These are phyloP conservation scores for Macheiramphus alcinus DNA, from an alignment of 2,113 vertebrate genomes.

Conservation along the genomic window DNA sequence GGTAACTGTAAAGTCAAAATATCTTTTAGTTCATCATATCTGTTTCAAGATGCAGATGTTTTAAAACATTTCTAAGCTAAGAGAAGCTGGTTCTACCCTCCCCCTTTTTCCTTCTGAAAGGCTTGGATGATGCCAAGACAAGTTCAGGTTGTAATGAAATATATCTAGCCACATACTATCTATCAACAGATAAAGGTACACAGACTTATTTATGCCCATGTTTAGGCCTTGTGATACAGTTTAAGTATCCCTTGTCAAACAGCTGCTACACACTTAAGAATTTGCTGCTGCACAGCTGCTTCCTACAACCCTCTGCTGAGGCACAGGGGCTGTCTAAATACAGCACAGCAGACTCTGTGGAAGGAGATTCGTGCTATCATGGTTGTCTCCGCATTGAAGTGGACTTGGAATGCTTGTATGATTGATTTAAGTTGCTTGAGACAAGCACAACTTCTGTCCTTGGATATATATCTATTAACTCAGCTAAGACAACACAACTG, in stretches of 20 bases:
- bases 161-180: neutral
- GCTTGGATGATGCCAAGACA: neutral
- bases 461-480: fast-evolving
- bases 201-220: neutral
- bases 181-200: neutral
- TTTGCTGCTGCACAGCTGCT: conserved; percentile 42
- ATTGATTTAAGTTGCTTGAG: neutral
- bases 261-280: neutral
- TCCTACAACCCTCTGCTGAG: neutral
- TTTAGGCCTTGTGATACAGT: neutral
- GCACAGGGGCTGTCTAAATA: neutral
- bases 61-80: neutral
- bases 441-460: neutral
- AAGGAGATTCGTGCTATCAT: neutral
- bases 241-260: neutral
- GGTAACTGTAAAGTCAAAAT: neutral
- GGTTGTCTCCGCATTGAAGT: neutral
- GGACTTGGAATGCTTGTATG: neutral
- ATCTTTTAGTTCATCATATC: neutral
- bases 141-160: neutral
- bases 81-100: neutral
- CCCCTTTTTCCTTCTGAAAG: neutral
- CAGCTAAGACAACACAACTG: neutral
- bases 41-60: neutral
- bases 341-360: neutral